Evolutionary conservation across 2,113 vertebrate species (phyloP).

Genomic region (Periophthalmodon schlosseri): DNA sequence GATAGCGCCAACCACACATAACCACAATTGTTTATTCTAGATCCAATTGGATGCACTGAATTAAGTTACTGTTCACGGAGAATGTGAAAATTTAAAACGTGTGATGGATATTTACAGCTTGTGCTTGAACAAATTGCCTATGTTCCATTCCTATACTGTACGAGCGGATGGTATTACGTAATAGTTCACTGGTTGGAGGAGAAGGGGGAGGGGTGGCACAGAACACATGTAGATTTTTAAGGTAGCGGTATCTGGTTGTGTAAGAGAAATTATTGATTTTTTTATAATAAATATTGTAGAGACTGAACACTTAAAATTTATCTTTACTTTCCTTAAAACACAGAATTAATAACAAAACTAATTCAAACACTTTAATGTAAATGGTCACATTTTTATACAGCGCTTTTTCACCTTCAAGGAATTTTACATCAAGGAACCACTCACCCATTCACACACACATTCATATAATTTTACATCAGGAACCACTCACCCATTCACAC

Average conservation of each 20-base stretch:
- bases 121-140: slow-evolving; percentile 44
- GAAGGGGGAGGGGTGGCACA: slow-evolving; percentile 1
- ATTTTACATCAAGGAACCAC: no score
- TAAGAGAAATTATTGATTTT: neutral
- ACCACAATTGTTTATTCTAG: slow-evolving; percentile 8
- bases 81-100: neutral
- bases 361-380: no score
- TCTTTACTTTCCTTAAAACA: no score
- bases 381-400: no score
- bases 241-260: neutral
- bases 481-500: no score
- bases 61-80: slow-evolving; percentile 2
- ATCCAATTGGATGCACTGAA: slow-evolving; percentile 13
- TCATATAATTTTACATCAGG: no score
- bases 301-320: no score
- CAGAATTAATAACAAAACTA: no score
- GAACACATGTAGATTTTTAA: slow-evolving; percentile 42
- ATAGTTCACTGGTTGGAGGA: slow-evolving; percentile 31
- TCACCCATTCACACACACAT: no score
- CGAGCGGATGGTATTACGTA: slow-evolving; percentile 58
- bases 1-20: neutral
- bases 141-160: slow-evolving; percentile 52
- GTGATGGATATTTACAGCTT: slow-evolving; percentile 26
- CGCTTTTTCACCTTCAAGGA: no score
- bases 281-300: no score